These are phyloP conservation scores for Lamprotornis superbus DNA, from an alignment of 2,113 vertebrate genomes.

Conservation along the genomic window DNA sequence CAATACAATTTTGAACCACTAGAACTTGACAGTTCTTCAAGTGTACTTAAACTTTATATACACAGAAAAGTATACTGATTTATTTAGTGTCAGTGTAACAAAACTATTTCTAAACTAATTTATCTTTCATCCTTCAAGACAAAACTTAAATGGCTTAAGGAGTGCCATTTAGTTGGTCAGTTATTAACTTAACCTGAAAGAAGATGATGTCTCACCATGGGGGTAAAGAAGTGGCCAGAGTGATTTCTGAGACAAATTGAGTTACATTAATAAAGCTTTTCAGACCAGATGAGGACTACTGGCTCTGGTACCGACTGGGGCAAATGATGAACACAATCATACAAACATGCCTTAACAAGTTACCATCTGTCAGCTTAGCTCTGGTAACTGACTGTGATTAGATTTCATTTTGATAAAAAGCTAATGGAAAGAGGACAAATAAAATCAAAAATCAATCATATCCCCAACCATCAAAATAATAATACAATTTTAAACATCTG, in stretches of 20 bases:
- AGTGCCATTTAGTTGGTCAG: slow-evolving; percentile 11
- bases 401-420: slow-evolving; percentile 37
- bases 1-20: neutral
- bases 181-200: slow-evolving; percentile 20
- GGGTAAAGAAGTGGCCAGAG: neutral
- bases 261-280: slow-evolving; percentile 31
- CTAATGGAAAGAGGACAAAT: slow-evolving; percentile 1
- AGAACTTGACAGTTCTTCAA: slow-evolving; percentile 31
- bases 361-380: slow-evolving; percentile 14
- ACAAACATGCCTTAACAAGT: neutral
- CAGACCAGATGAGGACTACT: neutral
- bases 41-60: neutral
- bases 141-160: neutral
- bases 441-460: neutral
- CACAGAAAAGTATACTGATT: neutral
- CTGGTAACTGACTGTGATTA: neutral
- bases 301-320: neutral
- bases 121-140: neutral
- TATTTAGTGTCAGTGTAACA: slow-evolving; percentile 1
- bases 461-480: neutral
- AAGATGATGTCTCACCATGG: neutral
- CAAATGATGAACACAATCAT: neutral
- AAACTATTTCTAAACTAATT: slow-evolving; percentile 32
- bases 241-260: slow-evolving; percentile 15
- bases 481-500: neutral